Conservation (phyloP, 2,797 vertebrate species). For the Phalloptychus januarius region DNA sequence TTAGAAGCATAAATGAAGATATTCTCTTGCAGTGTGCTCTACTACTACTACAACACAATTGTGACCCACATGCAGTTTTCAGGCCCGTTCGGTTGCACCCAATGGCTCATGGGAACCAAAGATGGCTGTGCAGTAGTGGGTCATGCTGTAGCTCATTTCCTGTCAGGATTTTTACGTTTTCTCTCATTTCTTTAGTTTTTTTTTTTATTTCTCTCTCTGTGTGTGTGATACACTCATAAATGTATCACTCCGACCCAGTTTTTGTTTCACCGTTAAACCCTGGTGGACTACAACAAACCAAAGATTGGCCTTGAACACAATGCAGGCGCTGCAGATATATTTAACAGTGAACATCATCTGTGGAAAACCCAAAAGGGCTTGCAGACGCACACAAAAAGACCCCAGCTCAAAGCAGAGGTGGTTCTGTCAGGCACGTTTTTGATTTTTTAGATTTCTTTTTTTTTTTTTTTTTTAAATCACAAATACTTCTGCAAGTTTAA, state of each 20-base stretch:
- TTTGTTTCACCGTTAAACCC: constrained; percentile 69
- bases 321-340: constrained; percentile 41
- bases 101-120: constrained; percentile 79
- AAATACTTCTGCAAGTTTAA: constrained; percentile 50
- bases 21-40: constrained; percentile 73
- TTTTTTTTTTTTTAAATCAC: constrained; percentile 23
- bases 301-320: constrained; percentile 94
- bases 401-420: constrained; percentile 76
- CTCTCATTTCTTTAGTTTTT: constrained; percentile 38
- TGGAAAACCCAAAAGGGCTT: constrained; percentile 59
- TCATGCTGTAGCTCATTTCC: constrained; percentile 77
- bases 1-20: constrained; percentile 86
- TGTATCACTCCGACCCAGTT: constrained; percentile 61
- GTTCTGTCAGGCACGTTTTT: constrained; percentile 69
- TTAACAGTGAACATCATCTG: constrained; percentile 75
- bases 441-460: constrained; percentile 13
- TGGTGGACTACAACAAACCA: constrained; percentile 88
- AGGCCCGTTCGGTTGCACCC: constrained; percentile 56
- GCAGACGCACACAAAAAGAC: constrained; percentile 42
- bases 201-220: constrained; percentile 23
- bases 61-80: constrained; percentile 68
- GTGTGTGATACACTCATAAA: too few species aligned
- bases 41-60: constrained; percentile 39
- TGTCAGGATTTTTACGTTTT: constrained; percentile 46
- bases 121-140: constrained; percentile 84